Conservation (phyloP, 2,797 vertebrate species). For the Agapornis canus region DNA sequence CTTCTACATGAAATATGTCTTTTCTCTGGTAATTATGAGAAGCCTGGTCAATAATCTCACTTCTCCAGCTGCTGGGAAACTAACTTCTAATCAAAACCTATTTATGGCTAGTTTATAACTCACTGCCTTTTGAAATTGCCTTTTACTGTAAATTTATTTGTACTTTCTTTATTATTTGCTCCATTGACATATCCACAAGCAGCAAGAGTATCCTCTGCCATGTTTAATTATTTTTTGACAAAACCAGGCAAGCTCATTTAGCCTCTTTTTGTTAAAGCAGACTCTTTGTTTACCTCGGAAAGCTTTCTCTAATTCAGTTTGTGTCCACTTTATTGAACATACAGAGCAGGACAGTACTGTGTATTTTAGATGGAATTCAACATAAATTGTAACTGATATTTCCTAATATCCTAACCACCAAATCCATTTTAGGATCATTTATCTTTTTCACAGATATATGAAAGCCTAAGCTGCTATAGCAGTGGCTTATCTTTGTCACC, state of each 20-base stretch:
- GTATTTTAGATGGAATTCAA: background rate
- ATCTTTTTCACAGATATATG: background rate
- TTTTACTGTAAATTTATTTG: background rate
- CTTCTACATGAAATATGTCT: background rate
- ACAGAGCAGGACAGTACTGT: background rate
- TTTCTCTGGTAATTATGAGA: background rate
- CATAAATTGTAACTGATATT: background rate
- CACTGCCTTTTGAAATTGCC: background rate
- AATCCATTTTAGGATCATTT: background rate
- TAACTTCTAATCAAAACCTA: background rate
- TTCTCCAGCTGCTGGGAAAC: background rate
- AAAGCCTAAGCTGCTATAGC: background rate
- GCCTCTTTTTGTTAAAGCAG: background rate
- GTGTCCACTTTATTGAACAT: background rate
- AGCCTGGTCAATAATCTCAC: background rate
- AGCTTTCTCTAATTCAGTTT: background rate
- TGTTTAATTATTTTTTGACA: background rate
- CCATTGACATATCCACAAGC: background rate
- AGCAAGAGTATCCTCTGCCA: background rate
- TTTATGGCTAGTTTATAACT: background rate
- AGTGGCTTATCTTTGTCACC: background rate
- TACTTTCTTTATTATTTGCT: background rate
- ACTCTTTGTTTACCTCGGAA: background rate
- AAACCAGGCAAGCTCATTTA: background rate
- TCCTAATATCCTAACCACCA: background rate